A percentile compares a stretch with the other conserved stretches of the same genome.
Evolutionary conservation across 2,113 vertebrate genomes (phyloP).

Genomic region (Coracopsis vasa): DNA sequence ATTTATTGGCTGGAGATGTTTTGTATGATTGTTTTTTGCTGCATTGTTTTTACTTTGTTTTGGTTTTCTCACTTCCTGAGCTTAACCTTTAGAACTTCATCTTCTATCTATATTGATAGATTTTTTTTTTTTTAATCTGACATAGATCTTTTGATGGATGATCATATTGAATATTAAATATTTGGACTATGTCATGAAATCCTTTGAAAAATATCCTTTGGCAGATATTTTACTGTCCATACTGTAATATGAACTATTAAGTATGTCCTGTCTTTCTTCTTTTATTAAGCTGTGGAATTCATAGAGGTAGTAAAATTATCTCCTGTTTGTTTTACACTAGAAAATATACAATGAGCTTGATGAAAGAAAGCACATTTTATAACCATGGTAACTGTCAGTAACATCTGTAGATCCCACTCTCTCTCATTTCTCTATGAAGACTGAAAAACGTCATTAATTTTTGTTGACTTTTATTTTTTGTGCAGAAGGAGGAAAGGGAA

Average conservation of each 20-base stretch:
- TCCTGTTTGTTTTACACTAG: conserved; percentile 34
- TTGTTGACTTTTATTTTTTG: conserved; percentile 44
- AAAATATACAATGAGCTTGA: conserved; percentile 55
- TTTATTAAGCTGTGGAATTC: conserved; percentile 44
- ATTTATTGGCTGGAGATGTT: not conserved
- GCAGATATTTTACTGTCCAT: not conserved
- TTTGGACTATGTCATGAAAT: conserved; percentile 16
- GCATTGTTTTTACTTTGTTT: not conserved
- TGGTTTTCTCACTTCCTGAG: not conserved
- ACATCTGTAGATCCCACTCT: conserved; percentile 39
- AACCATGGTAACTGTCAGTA: conserved; percentile 60
- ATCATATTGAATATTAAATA: conserved; percentile 23
- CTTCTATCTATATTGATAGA: not conserved
- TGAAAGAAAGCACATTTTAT: conserved; percentile 62
- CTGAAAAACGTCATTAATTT: conserved; percentile 51
- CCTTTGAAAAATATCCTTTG: not conserved
- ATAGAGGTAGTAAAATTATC: conserved; percentile 30
- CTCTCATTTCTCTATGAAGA: conserved; percentile 40
- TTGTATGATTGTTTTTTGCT: not conserved
- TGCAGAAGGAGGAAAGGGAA: not conserved
- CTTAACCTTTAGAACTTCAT: not conserved
- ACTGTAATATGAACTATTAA: conserved; percentile 49
- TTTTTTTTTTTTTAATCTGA: conserved; percentile 29
- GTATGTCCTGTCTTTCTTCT: conserved; percentile 23
- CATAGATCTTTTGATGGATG: not conserved